Percentiles rank a stretch among this genome's conserved stretches.
Conservation (phyloP, 2,113 vertebrate species). For the Thryonomys swinderianus region DNA sequence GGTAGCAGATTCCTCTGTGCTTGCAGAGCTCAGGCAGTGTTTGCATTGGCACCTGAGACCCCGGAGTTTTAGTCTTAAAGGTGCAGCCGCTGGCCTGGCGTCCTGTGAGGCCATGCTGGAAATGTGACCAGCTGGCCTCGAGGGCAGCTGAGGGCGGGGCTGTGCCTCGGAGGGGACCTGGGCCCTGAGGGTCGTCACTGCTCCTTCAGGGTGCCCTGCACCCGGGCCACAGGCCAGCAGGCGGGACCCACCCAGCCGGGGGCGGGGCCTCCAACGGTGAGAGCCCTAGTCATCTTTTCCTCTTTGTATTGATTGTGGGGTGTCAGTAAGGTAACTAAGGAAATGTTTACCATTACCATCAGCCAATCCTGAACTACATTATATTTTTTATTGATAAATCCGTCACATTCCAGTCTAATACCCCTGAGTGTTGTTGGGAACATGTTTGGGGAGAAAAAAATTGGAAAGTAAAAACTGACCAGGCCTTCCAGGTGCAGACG, state of each 20-base stretch:
- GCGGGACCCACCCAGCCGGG: no score
- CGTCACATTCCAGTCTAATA: neutral
- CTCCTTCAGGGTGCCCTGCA: no score
- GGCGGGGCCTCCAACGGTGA: neutral
- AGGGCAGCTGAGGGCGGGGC: neutral
- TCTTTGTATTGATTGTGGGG: neutral
- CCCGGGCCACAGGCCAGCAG: neutral
- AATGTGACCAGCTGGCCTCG: neutral
- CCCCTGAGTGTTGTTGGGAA: no score
- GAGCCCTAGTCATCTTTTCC: neutral
- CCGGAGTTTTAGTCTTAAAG: neutral
- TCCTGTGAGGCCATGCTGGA: neutral
- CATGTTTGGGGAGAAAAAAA: no score
- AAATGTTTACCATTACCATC: neutral
- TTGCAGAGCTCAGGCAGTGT: neutral
- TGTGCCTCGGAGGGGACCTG: neutral
- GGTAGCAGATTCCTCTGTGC: neutral
- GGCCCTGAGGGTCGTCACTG: no score
- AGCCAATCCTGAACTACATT: neutral
- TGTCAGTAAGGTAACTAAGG: neutral
- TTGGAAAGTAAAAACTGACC: no score
- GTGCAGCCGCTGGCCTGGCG: no score
- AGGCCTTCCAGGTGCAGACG: no score
- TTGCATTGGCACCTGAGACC: neutral
- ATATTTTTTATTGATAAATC: neutral